Conservation (phyloP, 2,888 invertebrate genomes). For the Rhaphigaster nebulosa region DNA sequence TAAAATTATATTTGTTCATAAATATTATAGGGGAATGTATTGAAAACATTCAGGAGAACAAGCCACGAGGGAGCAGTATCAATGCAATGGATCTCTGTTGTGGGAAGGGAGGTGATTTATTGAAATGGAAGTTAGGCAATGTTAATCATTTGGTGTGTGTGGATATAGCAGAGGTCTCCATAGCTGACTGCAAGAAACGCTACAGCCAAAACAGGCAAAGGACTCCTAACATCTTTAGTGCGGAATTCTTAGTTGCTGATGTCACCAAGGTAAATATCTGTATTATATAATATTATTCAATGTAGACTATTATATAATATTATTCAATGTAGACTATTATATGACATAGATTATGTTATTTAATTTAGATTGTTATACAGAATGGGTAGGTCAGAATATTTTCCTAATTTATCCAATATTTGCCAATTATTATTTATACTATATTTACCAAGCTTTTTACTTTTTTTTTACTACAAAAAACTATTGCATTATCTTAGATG, state of each 20-base stretch:
- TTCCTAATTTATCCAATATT: too few relatives aligned
- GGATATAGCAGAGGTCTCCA: conserved; percentile 93
- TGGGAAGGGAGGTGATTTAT: conserved; percentile 97
- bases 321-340: too few relatives aligned
- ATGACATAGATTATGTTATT: too few relatives aligned
- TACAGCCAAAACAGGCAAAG: conserved; percentile 70
- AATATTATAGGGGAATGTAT: conserved; percentile 55
- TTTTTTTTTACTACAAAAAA: too few relatives aligned
- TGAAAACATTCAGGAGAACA: conserved; percentile 45
- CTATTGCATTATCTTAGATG: too few relatives aligned
- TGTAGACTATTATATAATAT: too few relatives aligned
- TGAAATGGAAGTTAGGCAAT: conserved; percentile 88
- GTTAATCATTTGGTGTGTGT: conserved; percentile 89
- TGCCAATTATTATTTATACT: too few relatives aligned
- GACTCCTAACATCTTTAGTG: conserved; percentile 74
- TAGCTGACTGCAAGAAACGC: conserved; percentile 89
- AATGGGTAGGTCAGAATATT: too few relatives aligned
- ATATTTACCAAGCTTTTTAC: too few relatives aligned
- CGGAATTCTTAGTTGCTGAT: conserved; percentile 93
- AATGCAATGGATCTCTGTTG: conserved; percentile 88
- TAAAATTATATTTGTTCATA: not conserved
- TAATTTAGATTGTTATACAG: too few relatives aligned
- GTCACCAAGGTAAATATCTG: conserved; percentile 79
- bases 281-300: too few relatives aligned
- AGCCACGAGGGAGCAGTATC: conserved; percentile 38